A percentile compares a stretch with the other conserved stretches of the same genome.
phyloP scores from a whole-genome alignment of 2,888 invertebrate genomes.

The Micoletzkya japonica region DNA sequence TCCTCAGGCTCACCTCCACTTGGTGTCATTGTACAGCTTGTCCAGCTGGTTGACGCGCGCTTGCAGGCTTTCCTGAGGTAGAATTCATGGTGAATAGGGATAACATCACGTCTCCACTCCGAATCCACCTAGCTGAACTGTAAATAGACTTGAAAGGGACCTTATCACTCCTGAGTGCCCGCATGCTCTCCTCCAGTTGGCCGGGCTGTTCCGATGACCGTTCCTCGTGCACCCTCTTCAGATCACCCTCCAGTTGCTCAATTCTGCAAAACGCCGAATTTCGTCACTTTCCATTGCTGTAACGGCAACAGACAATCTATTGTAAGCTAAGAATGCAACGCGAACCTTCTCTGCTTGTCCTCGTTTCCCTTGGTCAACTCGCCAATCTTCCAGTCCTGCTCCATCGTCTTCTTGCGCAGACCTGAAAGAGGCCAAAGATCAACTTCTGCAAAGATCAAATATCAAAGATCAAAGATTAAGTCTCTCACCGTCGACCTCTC shows the following conservation, averaged over 20 bases:
- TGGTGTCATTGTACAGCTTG: conserved; percentile 26
- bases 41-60: conserved; percentile 8
- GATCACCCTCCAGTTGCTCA: conserved; percentile 4
- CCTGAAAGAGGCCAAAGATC: too few relatives aligned
- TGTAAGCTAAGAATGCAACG: background rate
- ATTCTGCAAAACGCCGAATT: background rate
- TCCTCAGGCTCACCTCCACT: conserved; percentile 20
- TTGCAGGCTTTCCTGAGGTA: conserved; percentile 5
- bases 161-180: conserved; percentile 19
- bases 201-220: conserved; percentile 5
- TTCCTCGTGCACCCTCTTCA: background rate
- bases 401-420: background rate
- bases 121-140: background rate
- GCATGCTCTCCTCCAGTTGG: conserved; percentile 18
- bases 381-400: conserved; percentile 14
- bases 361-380: conserved; percentile 2
- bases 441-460: too few relatives aligned
- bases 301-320: background rate
- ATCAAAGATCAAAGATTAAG: too few relatives aligned
- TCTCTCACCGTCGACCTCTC: background rate
- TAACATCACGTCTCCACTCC: background rate
- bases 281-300: background rate
- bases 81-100: background rate
- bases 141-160: background rate
- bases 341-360: background rate